Conservation (phyloP, 35 echinoderm and acorn worm genomes). For the Heliocidaris erythrogramma region DNA sequence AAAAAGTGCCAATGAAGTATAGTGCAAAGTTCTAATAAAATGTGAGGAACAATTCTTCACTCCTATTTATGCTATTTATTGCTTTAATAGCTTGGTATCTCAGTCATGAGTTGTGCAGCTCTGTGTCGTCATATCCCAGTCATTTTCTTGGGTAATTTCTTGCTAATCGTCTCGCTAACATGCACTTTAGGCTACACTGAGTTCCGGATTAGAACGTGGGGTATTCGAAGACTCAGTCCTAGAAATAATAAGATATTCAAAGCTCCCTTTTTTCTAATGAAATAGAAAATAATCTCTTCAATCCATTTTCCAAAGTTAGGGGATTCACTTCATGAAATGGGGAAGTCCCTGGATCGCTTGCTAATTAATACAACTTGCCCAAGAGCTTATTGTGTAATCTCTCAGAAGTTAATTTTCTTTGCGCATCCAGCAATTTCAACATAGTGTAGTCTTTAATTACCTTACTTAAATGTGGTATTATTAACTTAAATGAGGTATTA, state of each 20-base stretch:
- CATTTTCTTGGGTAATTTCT: background rate
- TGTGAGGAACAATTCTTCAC: too few species aligned
- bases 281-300: background rate
- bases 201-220: background rate
- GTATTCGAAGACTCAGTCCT: background rate
- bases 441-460: background rate
- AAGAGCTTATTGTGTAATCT: background rate
- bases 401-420: background rate
- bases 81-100: background rate
- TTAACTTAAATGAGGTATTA: background rate
- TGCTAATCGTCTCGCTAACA: background rate
- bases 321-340: background rate
- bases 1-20: too few species aligned
- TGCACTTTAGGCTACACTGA: background rate
- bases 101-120: background rate
- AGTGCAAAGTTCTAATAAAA: too few species aligned
- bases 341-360: background rate
- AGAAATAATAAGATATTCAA: background rate
- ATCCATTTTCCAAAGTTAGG: background rate
- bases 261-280: background rate
- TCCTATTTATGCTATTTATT: background rate
- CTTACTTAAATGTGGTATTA: background rate
- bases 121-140: background rate
- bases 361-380: background rate
- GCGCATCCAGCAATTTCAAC: background rate